Conservation (phyloP, 1,140 invertebrate genomes). For the Rhyacophila brunnea region DNA sequence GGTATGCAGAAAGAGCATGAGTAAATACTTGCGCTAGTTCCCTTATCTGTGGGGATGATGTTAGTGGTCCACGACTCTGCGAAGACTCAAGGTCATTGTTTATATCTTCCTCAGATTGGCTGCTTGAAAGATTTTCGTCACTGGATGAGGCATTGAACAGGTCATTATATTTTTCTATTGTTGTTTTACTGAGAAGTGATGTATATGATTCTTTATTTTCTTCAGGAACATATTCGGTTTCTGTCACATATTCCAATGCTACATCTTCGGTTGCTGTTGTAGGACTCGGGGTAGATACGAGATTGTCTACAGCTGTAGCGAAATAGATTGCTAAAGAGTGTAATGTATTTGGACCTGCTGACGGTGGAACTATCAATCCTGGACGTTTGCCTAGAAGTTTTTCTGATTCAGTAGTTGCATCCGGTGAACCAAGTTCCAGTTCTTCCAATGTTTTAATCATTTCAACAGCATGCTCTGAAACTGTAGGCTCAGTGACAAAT, state of each 20-base stretch:
- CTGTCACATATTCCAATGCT: conserved; percentile 37
- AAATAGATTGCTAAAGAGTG: conserved; percentile 77
- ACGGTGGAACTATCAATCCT: conserved; percentile 65
- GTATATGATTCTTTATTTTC: conserved; percentile 46
- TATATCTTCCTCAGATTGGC: conserved; percentile 43
- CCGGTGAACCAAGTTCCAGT: conserved; percentile 22
- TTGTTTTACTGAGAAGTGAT: conserved; percentile 57
- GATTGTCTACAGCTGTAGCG: conserved; percentile 65
- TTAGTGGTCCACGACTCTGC: conserved; percentile 60
- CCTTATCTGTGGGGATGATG: conserved; percentile 64
- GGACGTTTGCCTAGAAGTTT: conserved; percentile 51
- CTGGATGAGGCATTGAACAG: conserved; percentile 52
- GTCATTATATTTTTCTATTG: conserved; percentile 59
- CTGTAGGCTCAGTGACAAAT: conserved; percentile 23
- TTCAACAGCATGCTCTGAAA: conserved; percentile 46
- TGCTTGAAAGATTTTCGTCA: conserved; percentile 39
- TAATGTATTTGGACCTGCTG: conserved; percentile 70
- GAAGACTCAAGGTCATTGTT: conserved; percentile 60
- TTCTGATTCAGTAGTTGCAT: conserved; percentile 36
- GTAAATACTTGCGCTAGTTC: conserved; percentile 81
- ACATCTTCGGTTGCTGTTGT: conserved; percentile 29
- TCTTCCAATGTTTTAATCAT: conserved; percentile 49
- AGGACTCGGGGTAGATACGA: conserved; percentile 34
- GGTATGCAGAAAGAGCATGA: conserved; percentile 74
- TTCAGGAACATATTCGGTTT: conserved; percentile 43